Evolutionary conservation across 1,140 invertebrate species (phyloP), one percentile per base, ranked within the genome.

Genomic region (Propsilocerus akamusi): DNA sequence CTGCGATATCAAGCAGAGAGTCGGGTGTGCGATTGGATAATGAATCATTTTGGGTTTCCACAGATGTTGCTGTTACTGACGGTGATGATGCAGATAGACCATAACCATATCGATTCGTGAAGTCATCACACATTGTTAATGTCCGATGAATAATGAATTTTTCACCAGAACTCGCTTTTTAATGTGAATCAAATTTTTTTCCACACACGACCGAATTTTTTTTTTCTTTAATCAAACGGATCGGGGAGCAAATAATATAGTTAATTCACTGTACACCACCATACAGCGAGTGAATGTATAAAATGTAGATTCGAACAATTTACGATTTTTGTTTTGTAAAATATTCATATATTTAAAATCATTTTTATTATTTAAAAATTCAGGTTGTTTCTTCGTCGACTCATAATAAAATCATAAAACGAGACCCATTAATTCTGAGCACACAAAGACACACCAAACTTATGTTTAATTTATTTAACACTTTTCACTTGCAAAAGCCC

Each of bases 1-100:
- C 84, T 62, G 80, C 79, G 55, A 87, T 80, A 69, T 90, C 83
- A 55, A 89, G 72, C 54, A 90, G 70, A 46, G 81, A 68, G 68
- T 76, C 72, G 56, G 75, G 74, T 2, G 23, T 22, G 11, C 26
- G 46, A 41, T 41, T 41, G 10, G 28, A 30, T 7, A n/a, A 30
- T 41, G 34, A 41, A 20, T 20, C 34, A 41, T 41, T 41, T 20
- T 41, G 17, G 8, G 34, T 17, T 20, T 41, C 34, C 34, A 41
- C 22, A 30, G 28, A 11, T 30, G 28, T 30, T 41, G 17, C 17
- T 41, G n/a, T n/a, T n/a, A n/a, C n/a, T n/a, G n/a, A n/a, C n/a
- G n/a, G n/a, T n/a, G n/a, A n/a, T n/a, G n/a, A n/a, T n/a, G n/a
- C n/a, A n/a, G n/a, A n/a, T n/a, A n/a, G n/a, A n/a, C n/a, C n/a